phyloP scores from a whole-genome alignment of 2,113 vertebrate species.

The Coptodon bakossiorum region DNA sequence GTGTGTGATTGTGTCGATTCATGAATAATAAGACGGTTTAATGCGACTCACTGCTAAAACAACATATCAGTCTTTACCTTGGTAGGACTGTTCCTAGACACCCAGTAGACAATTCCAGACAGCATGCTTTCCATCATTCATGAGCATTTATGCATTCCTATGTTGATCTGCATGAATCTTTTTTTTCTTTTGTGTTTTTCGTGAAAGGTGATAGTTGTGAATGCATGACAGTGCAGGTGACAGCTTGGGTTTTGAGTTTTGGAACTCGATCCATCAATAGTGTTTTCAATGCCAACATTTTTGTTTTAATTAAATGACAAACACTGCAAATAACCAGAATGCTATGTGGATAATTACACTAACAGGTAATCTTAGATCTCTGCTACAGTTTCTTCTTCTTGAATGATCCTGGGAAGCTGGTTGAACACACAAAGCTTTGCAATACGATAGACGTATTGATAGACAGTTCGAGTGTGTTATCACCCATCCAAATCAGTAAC shows the following conservation, averaged over 20 bases:
- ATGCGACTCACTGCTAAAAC: not conserved
- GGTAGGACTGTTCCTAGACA: not conserved
- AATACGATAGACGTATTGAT: fast-evolving
- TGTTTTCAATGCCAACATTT: fast-evolving
- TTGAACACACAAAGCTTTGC: not conserved
- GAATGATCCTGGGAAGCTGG: not conserved
- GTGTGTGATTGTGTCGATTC: not conserved
- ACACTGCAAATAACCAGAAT: not conserved
- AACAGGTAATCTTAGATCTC: not conserved
- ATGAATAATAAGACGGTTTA: not conserved
- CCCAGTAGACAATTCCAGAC: not conserved
- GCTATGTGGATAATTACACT: not conserved
- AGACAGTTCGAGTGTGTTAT: not conserved
- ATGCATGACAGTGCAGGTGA: not conserved
- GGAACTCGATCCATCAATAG: not conserved
- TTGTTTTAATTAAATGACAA: not conserved
- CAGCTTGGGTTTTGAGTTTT: not conserved
- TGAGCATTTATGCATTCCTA: not conserved
- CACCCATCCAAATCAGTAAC: not conserved
- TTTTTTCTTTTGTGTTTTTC: not conserved
- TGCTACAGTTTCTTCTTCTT: not conserved
- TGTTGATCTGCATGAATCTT: not conserved
- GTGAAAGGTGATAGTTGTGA: not conserved
- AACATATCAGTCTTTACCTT: not conserved
- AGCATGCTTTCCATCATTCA: not conserved